Evolutionary conservation across 1,140 invertebrate genomes (phyloP).

Genomic region (Pogonognathellus flavescens): DNA sequence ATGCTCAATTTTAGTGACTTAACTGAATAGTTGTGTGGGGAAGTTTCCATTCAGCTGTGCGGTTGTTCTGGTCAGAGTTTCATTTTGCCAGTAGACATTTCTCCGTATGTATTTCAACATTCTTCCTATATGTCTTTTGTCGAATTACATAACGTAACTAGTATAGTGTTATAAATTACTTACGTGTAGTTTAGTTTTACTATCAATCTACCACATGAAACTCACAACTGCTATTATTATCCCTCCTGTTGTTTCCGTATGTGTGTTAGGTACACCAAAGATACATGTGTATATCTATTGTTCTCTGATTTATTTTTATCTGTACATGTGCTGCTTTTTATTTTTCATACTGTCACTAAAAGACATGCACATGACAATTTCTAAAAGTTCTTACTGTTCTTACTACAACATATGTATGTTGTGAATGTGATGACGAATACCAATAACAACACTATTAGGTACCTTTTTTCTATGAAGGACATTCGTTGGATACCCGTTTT

Average conservation of each 20-base stretch:
- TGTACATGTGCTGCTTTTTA: too few relatives aligned
- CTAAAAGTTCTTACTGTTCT: too few relatives aligned
- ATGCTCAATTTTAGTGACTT: background rate
- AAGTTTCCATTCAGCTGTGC: background rate
- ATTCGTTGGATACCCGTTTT: too few relatives aligned
- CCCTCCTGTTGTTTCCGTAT: background rate
- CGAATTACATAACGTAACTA: background rate
- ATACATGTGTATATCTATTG: too few relatives aligned
- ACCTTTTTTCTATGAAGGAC: too few relatives aligned
- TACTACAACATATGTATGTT: too few relatives aligned
- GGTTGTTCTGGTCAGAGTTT: conserved; percentile 48
- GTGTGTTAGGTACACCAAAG: background rate
- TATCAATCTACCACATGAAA: background rate
- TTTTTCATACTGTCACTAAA: too few relatives aligned
- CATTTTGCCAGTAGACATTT: background rate
- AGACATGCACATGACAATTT: too few relatives aligned
- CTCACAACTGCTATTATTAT: background rate
- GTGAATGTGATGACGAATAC: too few relatives aligned
- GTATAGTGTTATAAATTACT: conserved; percentile 35
- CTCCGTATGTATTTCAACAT: background rate
- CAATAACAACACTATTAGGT: too few relatives aligned
- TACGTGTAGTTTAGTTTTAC: background rate
- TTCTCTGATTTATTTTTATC: too few relatives aligned
- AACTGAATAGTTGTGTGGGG: background rate
- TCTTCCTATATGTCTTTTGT: background rate